Base-by-base conservation (phyloP, 2,888 invertebrate species). In the Melinaea marsaeus region DNA sequence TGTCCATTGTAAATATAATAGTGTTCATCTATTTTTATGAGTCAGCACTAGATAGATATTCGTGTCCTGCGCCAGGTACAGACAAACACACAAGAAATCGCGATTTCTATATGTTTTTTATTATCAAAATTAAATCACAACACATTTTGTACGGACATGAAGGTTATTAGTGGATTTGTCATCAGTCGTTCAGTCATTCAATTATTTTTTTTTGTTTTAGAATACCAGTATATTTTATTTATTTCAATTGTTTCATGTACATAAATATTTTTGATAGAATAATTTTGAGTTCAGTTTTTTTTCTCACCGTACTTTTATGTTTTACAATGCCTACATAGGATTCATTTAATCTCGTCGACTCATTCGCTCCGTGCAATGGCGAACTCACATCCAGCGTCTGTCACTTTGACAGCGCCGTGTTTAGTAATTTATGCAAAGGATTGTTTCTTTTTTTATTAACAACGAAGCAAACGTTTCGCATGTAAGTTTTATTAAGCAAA, bases 311-410 rank as follows among this genome's bases (percentile, higher is more conserved):
- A 51, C 51, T 51, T 32, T 22, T 32, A 32, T n/a, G 42, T 32
- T 56, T 55, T 35, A 62, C 55, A 58, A 62, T 62, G 37, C 57
- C 61, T 57, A 61, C 57, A 51, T 32, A 32, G 51, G 51, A 51
- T 51, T 51, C 51, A 57, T 62, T 55, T 63, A 65, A 61, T 63
- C 63, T 61, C 55, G 65, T 63, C 63, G 61, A 61, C 62, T 67
- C 67, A 68, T 65, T 63, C 64, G 45, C 55, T 51, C 61, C 13
- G 13, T 45, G 54, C 48, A 55, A 56, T 34, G 37, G 34, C 42
- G 13, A 37, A 56, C 37, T 33, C 32, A 51, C 51, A 32, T 11
- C 51, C 51, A 51, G 51, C 51, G 51, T 32, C 51, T 51, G 51
- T 51, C 51, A 51, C 51, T 51, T 32, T 32, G 9, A 22, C 32